Evolutionary conservation across 1,140 invertebrate genomes (phyloP).

Genomic region (Drosophila tristis): DNA sequence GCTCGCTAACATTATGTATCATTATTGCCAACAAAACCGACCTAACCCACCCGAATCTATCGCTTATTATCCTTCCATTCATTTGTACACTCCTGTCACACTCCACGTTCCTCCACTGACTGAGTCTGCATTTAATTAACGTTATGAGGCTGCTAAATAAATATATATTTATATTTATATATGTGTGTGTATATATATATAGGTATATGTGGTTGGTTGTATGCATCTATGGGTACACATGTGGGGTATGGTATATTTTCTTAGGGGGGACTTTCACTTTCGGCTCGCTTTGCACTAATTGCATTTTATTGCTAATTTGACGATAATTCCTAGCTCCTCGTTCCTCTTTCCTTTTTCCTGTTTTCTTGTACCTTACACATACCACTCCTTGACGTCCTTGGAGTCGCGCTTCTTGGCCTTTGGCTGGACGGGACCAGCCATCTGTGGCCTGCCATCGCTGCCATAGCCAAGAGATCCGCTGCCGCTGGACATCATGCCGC

Average conservation of each 20-base stretch:
- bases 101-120: conserved; percentile 22
- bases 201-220: conserved; percentile 7
- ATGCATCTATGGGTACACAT: not conserved
- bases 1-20: conserved; percentile 27
- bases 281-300: conserved; percentile 50
- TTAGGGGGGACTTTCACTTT: conserved; percentile 35
- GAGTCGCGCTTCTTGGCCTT: conserved; percentile 90
- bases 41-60: conserved; percentile 1
- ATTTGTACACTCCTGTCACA: conserved; percentile 62
- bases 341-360: conserved; percentile 2
- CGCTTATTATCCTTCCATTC: conserved; percentile 67
- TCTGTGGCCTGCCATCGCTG: conserved; percentile 74
- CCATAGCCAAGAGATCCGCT: conserved; percentile 71
- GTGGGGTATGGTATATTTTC: conserved; percentile 19
- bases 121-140: conserved; percentile 62
- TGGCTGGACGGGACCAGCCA: conserved; percentile 85
- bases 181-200: conserved; percentile 19
- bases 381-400: conserved; percentile 97
- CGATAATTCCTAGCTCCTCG: conserved; percentile 31
- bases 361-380: conserved; percentile 86
- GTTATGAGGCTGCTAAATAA: conserved; percentile 56
- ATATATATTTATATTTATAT: conserved; percentile 43
- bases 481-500: conserved; percentile 75
- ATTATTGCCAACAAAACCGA: conserved; percentile 40
- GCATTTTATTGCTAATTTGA: conserved; percentile 81